Evolutionary conservation across 2,797 vertebrate genomes (phyloP).

Genomic region (Cynodonichthys magdalenae): DNA sequence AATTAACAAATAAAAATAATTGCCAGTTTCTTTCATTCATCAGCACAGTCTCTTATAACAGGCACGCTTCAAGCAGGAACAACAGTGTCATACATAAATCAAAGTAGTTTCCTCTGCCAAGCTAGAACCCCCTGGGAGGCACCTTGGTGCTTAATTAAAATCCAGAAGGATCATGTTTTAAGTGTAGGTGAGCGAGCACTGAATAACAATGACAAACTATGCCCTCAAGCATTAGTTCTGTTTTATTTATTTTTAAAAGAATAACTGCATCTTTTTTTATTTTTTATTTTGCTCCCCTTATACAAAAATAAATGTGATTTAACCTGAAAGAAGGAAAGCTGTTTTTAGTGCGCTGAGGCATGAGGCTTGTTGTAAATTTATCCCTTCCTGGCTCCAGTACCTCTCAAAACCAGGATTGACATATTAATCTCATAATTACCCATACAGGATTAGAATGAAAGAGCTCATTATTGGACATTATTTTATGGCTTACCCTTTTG

Average conservation of each 20-base stretch:
- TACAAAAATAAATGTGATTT: constrained; percentile 71
- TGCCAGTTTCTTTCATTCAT: constrained; percentile 73
- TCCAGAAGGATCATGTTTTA: constrained; percentile 88
- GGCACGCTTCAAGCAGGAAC: constrained; percentile 79
- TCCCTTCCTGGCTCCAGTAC: constrained; percentile 60
- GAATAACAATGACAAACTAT: constrained; percentile 87
- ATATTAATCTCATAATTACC: constrained; percentile 81
- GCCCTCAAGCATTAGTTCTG: constrained; percentile 75
- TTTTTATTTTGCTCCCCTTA: constrained; percentile 21
- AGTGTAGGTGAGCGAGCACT: constrained; percentile 83
- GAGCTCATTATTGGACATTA: constrained; percentile 77
- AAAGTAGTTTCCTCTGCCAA: constrained; percentile 84
- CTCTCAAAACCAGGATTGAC: constrained; percentile 75
- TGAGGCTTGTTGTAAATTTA: constrained; percentile 55
- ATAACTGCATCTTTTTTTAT: constrained; percentile 60
- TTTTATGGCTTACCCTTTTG: constrained; percentile 71
- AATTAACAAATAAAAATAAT: constrained; percentile 84
- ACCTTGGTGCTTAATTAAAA: constrained; percentile 88
- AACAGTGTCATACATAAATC: constrained; percentile 86
- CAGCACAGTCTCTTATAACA: constrained; percentile 74
- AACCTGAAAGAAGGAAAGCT: constrained; percentile 52
- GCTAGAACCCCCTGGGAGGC: constrained; percentile 79
- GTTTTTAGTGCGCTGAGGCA: constrained; percentile 42
- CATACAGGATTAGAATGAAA: constrained; percentile 76
- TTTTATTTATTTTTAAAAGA: constrained; percentile 78